Conservation (phyloP, 2,113 vertebrate genomes). For the Blennius ocellaris region DNA sequence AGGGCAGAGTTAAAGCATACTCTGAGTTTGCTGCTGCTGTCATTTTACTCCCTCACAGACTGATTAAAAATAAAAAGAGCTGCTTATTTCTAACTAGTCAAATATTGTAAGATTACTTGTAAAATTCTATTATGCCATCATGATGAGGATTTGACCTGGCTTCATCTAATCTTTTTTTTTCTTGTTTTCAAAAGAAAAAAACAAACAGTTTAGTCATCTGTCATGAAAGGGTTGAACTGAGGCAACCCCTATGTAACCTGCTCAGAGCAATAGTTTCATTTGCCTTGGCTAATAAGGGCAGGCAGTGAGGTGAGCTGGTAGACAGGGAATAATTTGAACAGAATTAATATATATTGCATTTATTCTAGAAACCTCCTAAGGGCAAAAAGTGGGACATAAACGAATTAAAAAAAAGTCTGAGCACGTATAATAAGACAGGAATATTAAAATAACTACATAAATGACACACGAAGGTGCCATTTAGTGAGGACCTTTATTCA, state of each 20-base stretch:
- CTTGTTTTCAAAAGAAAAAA: slow-evolving; percentile 27
- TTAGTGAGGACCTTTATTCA: slow-evolving; percentile 52
- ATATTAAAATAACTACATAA: slow-evolving; percentile 68
- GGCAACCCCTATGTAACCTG: slow-evolving; percentile 53
- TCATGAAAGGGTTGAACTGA: slow-evolving; percentile 51
- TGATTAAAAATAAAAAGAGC: background rate
- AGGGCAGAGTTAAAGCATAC: background rate
- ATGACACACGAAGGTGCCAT: slow-evolving; percentile 53
- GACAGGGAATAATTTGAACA: slow-evolving; percentile 67
- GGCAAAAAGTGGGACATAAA: slow-evolving; percentile 59
- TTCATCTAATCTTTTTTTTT: slow-evolving; percentile 39
- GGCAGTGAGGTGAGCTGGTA: slow-evolving; percentile 64
- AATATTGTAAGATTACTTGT: slow-evolving; percentile 4
- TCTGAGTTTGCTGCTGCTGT: background rate
- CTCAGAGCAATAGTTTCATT: slow-evolving; percentile 64
- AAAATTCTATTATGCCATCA: slow-evolving; percentile 12
- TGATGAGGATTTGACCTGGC: slow-evolving; percentile 44
- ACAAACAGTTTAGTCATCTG: slow-evolving; percentile 24
- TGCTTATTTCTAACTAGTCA: slow-evolving; percentile 8
- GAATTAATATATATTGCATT: slow-evolving; percentile 69
- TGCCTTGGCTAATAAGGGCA: slow-evolving; percentile 75
- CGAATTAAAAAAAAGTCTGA: slow-evolving; percentile 18
- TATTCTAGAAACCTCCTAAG: slow-evolving; percentile 59
- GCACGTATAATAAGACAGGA: slow-evolving; percentile 64
- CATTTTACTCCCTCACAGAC: background rate